These are phyloP conservation scores for Cnemophilus loriae DNA, from an alignment of 2,113 vertebrate species.

Conservation along the genomic window DNA sequence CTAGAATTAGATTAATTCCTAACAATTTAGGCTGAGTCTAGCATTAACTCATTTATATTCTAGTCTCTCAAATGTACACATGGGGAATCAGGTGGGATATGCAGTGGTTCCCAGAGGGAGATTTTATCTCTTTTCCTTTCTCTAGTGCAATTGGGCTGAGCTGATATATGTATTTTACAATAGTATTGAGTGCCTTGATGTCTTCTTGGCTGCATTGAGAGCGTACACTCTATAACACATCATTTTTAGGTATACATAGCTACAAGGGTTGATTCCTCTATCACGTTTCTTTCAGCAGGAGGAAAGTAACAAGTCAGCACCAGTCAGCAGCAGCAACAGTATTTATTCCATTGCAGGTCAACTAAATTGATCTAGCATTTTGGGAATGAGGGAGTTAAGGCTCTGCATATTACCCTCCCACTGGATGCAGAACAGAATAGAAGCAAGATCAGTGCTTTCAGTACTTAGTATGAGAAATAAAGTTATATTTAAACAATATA, in stretches of 20 bases:
- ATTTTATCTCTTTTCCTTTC: neutral
- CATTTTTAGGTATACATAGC: neutral
- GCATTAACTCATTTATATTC: neutral
- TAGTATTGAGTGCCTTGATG: neutral
- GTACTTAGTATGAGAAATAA: neutral
- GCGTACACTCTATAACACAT: neutral
- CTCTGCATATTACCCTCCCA: fast-evolving
- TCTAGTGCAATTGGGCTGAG: neutral
- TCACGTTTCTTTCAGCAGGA: neutral
- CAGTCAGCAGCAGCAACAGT: neutral
- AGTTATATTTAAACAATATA: neutral
- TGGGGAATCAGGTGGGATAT: neutral
- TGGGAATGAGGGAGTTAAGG: neutral
- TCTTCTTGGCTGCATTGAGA: neutral
- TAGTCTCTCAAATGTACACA: neutral
- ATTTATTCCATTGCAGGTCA: neutral
- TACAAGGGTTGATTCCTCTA: neutral
- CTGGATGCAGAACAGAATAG: neutral
- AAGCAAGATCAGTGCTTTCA: neutral
- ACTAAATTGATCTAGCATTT: neutral
- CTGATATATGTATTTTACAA: neutral
- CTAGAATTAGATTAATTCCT: neutral
- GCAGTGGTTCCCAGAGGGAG: neutral
- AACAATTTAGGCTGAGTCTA: neutral
- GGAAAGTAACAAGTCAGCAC: neutral